phyloP scores from a whole-genome alignment of 1,140 invertebrate species.

The Coenobita brevimanus region DNA sequence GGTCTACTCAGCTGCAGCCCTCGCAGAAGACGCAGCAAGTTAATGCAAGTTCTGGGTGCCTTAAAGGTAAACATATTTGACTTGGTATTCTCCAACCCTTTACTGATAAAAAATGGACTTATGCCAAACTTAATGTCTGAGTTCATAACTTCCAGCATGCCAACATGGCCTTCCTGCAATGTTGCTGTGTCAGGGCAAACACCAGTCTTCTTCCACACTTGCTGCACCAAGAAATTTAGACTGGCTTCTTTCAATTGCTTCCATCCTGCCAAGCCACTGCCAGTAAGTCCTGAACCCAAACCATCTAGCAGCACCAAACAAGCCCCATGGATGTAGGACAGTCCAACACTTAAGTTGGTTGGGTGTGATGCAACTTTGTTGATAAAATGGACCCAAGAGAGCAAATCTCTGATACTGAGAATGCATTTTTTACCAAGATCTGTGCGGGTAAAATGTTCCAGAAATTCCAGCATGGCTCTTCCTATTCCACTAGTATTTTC shows the following conservation, averaged over 20 bases:
- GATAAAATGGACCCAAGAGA: conserved; percentile 95
- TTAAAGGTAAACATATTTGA: conserved; percentile 80
- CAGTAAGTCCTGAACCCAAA: conserved; percentile 78
- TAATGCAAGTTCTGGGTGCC: conserved; percentile 88
- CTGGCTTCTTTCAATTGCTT: conserved; percentile 58
- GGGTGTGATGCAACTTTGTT: conserved; percentile 77
- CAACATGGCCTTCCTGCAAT: conserved; percentile 45
- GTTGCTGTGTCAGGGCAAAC: conserved; percentile 32
- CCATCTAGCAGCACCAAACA: conserved; percentile 93
- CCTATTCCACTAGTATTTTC: conserved; percentile 79
- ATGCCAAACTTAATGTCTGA: conserved; percentile 79
- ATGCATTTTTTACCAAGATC: conserved; percentile 81
- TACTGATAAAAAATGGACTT: conserved; percentile 81
- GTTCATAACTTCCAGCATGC: conserved; percentile 43
- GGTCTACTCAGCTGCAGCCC: conserved; percentile 92
- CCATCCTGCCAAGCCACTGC: conserved; percentile 69
- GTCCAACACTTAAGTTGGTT: conserved; percentile 70
- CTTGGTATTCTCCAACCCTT: conserved; percentile 34
- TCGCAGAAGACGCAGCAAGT: conserved; percentile 88
- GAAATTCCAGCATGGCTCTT: conserved; percentile 83
- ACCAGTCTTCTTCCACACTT: conserved; percentile 51
- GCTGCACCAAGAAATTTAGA: conserved; percentile 52
- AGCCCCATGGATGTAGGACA: conserved; percentile 90
- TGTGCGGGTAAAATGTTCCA: conserved; percentile 83
- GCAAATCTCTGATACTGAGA: conserved; percentile 93